Evolutionary conservation across 64 coral and sea anemone species (phyloP), one percentile per base, ranked within the genome.

Genomic region (Actinia tenebrosa): DNA sequence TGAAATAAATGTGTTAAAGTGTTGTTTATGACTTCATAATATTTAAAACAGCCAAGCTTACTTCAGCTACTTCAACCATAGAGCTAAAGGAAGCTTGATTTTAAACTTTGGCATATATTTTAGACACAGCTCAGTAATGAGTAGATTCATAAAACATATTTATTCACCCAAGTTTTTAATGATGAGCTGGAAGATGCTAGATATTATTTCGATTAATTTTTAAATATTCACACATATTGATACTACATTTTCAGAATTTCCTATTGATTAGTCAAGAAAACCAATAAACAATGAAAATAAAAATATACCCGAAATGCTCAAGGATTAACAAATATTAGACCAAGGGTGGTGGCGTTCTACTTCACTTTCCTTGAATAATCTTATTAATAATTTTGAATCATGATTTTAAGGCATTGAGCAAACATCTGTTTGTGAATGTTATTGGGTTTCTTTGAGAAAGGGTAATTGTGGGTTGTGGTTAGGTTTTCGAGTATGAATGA

Each of bases 391-490:
- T 25, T 1, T 71, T 27, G 26, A 30, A 75, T 27, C 11, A 27
- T 75, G 10, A 75, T 75, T 71, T 75, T 75, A 37, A 26, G 25
- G n/a, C 19, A 14, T 75, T 75, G 69, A 75, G 13, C 20, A 75
- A 75, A 26, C n/a, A 30, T 30, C 25, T 26, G 69, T 13, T 75
- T 30, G 25, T 3, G 4, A 75, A 30, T 43, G 11, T 10, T 75
- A 75, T 75, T 75, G 69, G 69, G 23, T 42, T 42, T 30, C 13
- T 42, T 26, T 75, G 2, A 27, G 25, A 27, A 75, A 30, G 9
- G 69, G 69, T 75, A 42, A 42, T 75, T 75, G 23, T 30, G 69
- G 69, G 25, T 75, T 75, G 69, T 75, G 69, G 69, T 75, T 42
- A 42, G 69, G 69, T 75, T 75, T 75, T 72, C 25, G 13, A 72